Conservation (phyloP, 2,797 vertebrate species). For the Acrossocheilus wenchowensis region DNA sequence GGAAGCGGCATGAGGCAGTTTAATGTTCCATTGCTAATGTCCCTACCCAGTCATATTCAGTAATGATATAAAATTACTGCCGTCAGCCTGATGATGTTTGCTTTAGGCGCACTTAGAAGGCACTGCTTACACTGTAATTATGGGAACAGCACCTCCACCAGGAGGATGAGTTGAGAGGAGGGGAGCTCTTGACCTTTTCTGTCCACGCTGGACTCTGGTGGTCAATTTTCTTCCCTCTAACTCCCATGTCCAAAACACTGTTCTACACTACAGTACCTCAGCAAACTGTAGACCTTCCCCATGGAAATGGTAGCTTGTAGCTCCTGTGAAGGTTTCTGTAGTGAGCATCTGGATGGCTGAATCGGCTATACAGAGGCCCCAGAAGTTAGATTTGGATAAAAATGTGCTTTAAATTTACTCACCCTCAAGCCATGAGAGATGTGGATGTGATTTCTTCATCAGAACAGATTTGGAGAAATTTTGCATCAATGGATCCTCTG, state of each 20-base stretch:
- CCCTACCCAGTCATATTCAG: conserved; percentile 79
- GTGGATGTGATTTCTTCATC: background rate
- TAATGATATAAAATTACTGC: conserved; percentile 81
- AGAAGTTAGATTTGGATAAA: background rate
- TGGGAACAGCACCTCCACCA: conserved; percentile 51
- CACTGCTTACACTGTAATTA: conserved; percentile 73
- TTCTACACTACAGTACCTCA: background rate
- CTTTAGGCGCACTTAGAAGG: conserved; percentile 71
- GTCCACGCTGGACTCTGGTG: conserved; percentile 51
- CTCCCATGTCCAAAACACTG: background rate
- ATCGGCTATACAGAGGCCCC: background rate
- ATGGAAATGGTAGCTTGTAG: background rate
- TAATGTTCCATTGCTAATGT: conserved; percentile 85
- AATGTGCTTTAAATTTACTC: background rate
- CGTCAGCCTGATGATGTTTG: conserved; percentile 74
- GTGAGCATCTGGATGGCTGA: background rate
- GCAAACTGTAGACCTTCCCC: background rate
- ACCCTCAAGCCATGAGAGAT: background rate
- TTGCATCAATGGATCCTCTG: background rate
- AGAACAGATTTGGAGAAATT: background rate
- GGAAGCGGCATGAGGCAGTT: conserved; percentile 72
- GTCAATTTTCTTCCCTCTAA: background rate
- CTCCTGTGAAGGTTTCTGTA: background rate
- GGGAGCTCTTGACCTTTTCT: conserved; percentile 18
- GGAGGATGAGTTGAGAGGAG: conserved; percentile 23